These are phyloP conservation scores for Diachrysia chrysitis DNA, from an alignment of 2,888 invertebrate species.

Conservation along the genomic window DNA sequence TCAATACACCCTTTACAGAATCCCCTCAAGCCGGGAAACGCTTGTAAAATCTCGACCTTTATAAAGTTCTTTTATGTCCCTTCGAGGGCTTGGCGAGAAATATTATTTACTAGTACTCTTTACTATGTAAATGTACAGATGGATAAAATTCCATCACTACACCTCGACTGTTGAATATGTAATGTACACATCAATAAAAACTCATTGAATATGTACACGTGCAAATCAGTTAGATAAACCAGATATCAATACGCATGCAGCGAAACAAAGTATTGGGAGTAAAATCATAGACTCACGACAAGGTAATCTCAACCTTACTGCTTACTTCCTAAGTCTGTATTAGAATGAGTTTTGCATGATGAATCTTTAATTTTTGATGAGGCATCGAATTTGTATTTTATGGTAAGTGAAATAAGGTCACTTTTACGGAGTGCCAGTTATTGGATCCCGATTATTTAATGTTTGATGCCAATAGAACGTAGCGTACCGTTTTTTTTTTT, in stretches of 20 bases:
- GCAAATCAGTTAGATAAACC: constrained; percentile 62
- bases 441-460: constrained; percentile 49
- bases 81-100: constrained; percentile 12
- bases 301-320: constrained; percentile 33
- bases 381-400: constrained; percentile 31
- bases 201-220: constrained; percentile 60
- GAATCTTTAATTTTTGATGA: constrained; percentile 20
- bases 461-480: constrained; percentile 31
- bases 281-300: constrained; percentile 10
- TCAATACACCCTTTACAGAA: constrained; percentile 6
- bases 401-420: neutral
- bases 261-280: constrained; percentile 38
- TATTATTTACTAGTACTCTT: constrained; percentile 11
- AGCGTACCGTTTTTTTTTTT: constrained; percentile 30
- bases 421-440: constrained; percentile 9
- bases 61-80: constrained; percentile 43
- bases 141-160: constrained; percentile 30
- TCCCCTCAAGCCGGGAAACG: constrained; percentile 23
- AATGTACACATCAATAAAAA: constrained; percentile 43
- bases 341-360: constrained; percentile 2
- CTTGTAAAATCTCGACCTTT: constrained; percentile 36
- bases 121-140: constrained; percentile 3
- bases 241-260: constrained; percentile 50
- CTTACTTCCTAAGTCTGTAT: constrained; percentile 17
- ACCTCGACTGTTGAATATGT: constrained; percentile 21